Base-by-base conservation (phyloP, 2,888 invertebrate species). In the Drosophila atripex region DNA sequence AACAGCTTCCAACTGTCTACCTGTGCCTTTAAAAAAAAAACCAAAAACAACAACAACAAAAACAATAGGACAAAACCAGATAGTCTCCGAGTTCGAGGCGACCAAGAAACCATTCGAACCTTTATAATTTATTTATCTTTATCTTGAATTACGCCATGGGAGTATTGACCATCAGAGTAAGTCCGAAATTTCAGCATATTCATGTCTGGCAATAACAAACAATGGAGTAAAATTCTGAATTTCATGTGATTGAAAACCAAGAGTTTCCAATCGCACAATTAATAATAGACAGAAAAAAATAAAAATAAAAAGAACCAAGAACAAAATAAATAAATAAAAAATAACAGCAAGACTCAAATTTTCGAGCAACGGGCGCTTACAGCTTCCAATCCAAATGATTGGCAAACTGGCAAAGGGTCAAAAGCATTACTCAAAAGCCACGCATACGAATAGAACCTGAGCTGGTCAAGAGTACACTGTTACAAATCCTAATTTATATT, bases 131-230 rank as follows among this genome's bases (percentile, higher is more conserved):
- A 84, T 84, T 84, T 86, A 84, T 84, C 80, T 84, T 78, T 84
- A 84, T 80, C 80, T 82, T 80, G 76, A 88, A 80, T 86, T 88
- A 86, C 82, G 85, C 73, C 84, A 86, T 76, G 89, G 86, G 89
- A 88, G 89, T 89, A 89, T 89, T 89, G 89, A 89, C 89, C 89
- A 89, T 80, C 82, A 89, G 77, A 78, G 76, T 85, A 86, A 88
- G 87, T 87, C 88, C 87, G 63, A 78, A 83, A 83, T 80, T 89
- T 89, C 78, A 79, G 85, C 86, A 82, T 80, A 86, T 88, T 89
- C 85, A 88, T 76, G 78, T 68, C 76, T 60, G 53, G 60, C 71
- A 71, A 70, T 70, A 43, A 53, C 71, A 71, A 54, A 70, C 69
- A 70, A 89, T 82, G 78, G 78, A 71, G 60, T 65, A 59, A 75